phyloP scores from a whole-genome alignment of 2,797 vertebrate species.

The Hephaestus fuliginosus region DNA sequence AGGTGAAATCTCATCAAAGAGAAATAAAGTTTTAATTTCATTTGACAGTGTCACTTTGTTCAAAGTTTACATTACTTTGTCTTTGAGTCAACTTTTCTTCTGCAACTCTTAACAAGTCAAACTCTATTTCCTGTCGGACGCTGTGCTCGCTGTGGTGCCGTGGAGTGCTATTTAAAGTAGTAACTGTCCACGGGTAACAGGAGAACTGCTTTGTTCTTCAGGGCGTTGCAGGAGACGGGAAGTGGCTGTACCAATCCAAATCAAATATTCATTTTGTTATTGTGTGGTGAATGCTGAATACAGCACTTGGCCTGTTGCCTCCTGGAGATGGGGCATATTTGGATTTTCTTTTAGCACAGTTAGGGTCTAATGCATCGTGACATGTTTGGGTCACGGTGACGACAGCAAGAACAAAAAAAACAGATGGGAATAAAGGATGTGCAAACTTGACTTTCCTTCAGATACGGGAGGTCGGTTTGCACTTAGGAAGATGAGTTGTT shows the following conservation, averaged over 20 bases:
- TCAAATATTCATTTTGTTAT: constrained; percentile 84
- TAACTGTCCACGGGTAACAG: constrained; percentile 50
- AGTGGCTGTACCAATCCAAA: constrained; percentile 57
- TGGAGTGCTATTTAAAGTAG: constrained; percentile 54
- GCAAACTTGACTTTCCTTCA: constrained; percentile 19
- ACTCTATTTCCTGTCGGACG: constrained; percentile 31
- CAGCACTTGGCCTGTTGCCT: constrained; percentile 64
- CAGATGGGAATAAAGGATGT: constrained; percentile 3
- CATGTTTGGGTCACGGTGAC: constrained; percentile 69
- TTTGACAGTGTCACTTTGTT: constrained; percentile 21
- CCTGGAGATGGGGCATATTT: constrained; percentile 53
- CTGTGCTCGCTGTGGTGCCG: constrained; percentile 13
- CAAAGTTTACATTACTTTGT: constrained; percentile 33
- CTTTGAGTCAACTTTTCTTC: constrained; percentile 43
- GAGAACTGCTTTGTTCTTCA: constrained; percentile 70
- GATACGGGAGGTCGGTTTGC: constrained; percentile 4
- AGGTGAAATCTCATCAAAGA: constrained; percentile 22
- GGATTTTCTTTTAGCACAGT: constrained; percentile 51
- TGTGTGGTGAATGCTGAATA: constrained; percentile 60
- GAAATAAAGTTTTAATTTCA: constrained; percentile 10
- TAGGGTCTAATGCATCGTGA: constrained; percentile 60
- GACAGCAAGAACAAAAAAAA: constrained; percentile 27
- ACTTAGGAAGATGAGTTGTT: constrained; percentile 3
- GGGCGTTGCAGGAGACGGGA: constrained; percentile 67
- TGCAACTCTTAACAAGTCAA: constrained; percentile 30